Evolutionary conservation across 1,140 invertebrate species (phyloP).

Genomic region (Maconellicoccus hirsutus): DNA sequence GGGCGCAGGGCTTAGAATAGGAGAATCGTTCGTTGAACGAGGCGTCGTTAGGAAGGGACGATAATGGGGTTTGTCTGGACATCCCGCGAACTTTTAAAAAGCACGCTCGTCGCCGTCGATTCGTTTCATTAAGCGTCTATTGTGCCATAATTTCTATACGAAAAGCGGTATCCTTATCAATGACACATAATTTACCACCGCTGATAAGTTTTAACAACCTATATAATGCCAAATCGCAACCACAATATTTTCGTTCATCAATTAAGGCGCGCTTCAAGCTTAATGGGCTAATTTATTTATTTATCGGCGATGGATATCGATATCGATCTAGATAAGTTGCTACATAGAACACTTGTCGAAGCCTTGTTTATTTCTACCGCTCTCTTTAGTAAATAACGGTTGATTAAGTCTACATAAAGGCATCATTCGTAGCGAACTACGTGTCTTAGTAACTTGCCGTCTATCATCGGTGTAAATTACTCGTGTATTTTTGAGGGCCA

Average conservation of each 20-base stretch:
- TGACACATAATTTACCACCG: conserved; percentile 21
- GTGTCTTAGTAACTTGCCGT: too few relatives aligned
- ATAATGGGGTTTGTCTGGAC: conserved; percentile 13
- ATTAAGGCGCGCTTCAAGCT: conserved; percentile 12
- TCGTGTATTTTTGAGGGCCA: too few relatives aligned
- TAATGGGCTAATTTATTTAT: conserved; percentile 13
- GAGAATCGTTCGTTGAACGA: conserved; percentile 13
- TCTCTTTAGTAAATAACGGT: too few relatives aligned
- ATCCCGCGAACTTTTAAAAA: conserved; percentile 19
- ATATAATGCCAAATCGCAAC: background rate
- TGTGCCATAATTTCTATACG: conserved; percentile 4
- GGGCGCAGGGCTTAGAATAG: too few relatives aligned
- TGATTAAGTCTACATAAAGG: too few relatives aligned
- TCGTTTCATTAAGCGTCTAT: conserved; percentile 20
- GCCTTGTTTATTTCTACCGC: too few relatives aligned
- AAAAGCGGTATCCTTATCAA: conserved; percentile 18
- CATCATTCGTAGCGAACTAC: too few relatives aligned
- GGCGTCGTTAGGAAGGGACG: conserved; percentile 11
- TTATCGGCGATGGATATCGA: too few relatives aligned
- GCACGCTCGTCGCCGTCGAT: conserved; percentile 13
- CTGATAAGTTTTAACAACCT: conserved; percentile 18
- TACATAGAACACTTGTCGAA: too few relatives aligned
- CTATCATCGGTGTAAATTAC: too few relatives aligned
- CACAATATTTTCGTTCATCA: conserved; percentile 8
- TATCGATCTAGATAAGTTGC: too few relatives aligned